These are phyloP conservation scores for Cryptotermes secundus DNA, from an alignment of 1,140 invertebrate species.

Conservation along the genomic window DNA sequence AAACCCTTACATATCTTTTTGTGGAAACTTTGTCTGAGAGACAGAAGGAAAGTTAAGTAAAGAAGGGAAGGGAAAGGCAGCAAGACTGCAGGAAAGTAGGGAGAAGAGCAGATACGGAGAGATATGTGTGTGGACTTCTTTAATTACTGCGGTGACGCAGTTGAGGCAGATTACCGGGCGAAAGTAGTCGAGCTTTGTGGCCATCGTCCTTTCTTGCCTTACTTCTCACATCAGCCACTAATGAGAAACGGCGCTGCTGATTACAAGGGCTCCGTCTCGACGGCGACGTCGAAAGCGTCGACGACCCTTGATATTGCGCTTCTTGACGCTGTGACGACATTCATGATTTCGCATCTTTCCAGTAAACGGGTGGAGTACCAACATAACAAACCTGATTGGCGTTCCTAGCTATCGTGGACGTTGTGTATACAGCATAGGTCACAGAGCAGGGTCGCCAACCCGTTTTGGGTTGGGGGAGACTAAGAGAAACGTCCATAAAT, in stretches of 20 bases:
- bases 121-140: conserved; percentile 13
- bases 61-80: background rate
- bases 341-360: background rate
- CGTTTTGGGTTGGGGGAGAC: too few species aligned
- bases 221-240: conserved; percentile 24
- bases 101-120: background rate
- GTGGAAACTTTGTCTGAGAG: background rate
- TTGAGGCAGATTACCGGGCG: background rate
- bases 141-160: conserved; percentile 27
- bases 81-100: background rate
- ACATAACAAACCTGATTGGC: background rate
- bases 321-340: background rate
- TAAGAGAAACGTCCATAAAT: too few species aligned
- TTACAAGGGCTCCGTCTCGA: conserved; percentile 16
- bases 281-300: conserved; percentile 2
- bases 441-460: too few species aligned
- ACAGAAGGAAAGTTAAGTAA: background rate
- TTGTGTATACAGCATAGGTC: too few species aligned
- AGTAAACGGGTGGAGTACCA: background rate
- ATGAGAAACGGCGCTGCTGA: conserved; percentile 31
- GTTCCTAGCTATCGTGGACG: background rate
- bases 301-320: conserved; percentile 4
- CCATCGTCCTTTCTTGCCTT: background rate
- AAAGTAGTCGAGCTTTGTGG: background rate
- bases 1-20: too few species aligned